phyloP scores from a whole-genome alignment of 1,140 invertebrate genomes.

The Stratiolaelaps scimitus region DNA sequence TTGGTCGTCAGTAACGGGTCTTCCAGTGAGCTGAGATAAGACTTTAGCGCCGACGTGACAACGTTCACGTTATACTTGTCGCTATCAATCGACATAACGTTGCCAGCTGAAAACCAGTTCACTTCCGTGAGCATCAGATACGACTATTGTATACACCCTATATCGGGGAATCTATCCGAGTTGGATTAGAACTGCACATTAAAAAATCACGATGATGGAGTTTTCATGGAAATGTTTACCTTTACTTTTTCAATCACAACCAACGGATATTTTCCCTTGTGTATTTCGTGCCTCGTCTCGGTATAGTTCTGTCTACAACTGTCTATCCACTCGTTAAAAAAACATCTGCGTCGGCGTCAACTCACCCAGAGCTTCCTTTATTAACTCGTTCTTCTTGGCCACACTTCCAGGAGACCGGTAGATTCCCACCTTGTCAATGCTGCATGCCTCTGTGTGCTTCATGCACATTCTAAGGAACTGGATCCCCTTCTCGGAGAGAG shows the following conservation, averaged over 20 bases:
- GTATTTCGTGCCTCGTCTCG: no score
- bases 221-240: no score
- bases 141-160: constrained; percentile 45
- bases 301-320: no score
- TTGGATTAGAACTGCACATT: no score
- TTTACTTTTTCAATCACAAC: no score
- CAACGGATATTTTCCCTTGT: no score
- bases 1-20: constrained; percentile 90
- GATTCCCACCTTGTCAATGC: constrained; percentile 80
- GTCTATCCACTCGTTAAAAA: no score
- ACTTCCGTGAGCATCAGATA: no score
- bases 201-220: no score
- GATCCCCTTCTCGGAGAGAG: constrained; percentile 65
- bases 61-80: constrained; percentile 91
- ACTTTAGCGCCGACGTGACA: constrained; percentile 87
- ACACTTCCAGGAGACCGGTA: constrained; percentile 85
- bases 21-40: constrained; percentile 76
- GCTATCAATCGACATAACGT: no score
- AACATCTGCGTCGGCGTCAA: constrained; percentile 29
- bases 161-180: constrained; percentile 36
- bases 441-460: constrained; percentile 64
- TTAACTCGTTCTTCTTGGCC: constrained; percentile 80
- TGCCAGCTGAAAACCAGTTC: no score
- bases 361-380: constrained; percentile 47
- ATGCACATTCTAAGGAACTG: constrained; percentile 74